Evolutionary conservation across 2,797 vertebrate species (phyloP).

Genomic region (Microctenopoma lineatum): DNA sequence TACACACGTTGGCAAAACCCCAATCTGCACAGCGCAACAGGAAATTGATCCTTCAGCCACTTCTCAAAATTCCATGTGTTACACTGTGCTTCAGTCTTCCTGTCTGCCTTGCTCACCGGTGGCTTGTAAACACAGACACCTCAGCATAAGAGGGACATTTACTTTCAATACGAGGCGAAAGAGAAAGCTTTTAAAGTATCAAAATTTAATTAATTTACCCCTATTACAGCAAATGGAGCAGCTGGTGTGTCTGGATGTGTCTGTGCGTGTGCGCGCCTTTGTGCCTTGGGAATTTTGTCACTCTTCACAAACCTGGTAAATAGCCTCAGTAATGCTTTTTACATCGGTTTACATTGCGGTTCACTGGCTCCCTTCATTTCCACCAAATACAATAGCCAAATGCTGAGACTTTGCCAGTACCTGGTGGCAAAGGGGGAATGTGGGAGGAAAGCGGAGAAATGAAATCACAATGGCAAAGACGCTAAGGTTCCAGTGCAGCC

Average conservation of each 20-base stretch:
- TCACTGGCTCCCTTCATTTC: conserved; percentile 45
- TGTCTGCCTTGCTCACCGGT: conserved; percentile 21
- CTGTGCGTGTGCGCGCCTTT: conserved; percentile 5
- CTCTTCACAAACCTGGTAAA: conserved; percentile 43
- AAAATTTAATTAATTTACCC: conserved; percentile 65
- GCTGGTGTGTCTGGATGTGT: conserved; percentile 35
- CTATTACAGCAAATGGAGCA: conserved; percentile 60
- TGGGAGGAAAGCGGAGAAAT: conserved; percentile 1
- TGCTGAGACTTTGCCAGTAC: conserved; percentile 31
- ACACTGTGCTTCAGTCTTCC: background rate
- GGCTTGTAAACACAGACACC: conserved; percentile 56
- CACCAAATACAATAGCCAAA: conserved; percentile 36
- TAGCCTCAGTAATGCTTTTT: conserved; percentile 47
- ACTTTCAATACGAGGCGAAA: conserved; percentile 56
- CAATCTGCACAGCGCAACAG: too few species aligned
- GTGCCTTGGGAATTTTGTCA: conserved; percentile 38
- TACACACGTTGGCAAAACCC: too few species aligned
- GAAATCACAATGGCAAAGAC: conserved; percentile 1
- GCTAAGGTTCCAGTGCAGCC: background rate
- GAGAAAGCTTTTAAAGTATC: conserved; percentile 71
- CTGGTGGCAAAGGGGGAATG: conserved; percentile 1
- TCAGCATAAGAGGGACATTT: conserved; percentile 61
- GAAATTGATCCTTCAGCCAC: too few species aligned
- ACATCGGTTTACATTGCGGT: conserved; percentile 44
- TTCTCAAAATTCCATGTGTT: too few species aligned